A percentile compares a stretch with the other conserved stretches of the same genome.
Conservation (phyloP, 2,797 vertebrate species). For the Tragopan temminckii region DNA sequence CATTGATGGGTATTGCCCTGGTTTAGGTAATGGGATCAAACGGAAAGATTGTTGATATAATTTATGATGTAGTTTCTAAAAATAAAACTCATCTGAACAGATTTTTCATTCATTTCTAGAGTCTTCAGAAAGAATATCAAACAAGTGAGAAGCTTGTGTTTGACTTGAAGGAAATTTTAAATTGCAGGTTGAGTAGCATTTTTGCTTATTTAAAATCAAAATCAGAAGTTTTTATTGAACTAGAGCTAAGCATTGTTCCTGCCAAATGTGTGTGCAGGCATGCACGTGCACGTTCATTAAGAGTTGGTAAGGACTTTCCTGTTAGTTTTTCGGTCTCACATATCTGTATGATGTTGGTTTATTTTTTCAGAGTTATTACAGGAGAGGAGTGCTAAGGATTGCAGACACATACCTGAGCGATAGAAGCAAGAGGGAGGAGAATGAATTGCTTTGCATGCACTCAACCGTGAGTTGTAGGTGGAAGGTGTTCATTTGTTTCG, state of each 20-base stretch:
- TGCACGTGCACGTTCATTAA: accelerated
- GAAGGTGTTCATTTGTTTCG: not conserved
- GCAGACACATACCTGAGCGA: not conserved
- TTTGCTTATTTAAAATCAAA: not conserved
- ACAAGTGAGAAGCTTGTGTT: not conserved
- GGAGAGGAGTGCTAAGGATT: not conserved
- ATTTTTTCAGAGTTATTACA: accelerated
- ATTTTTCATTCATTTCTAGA: not conserved
- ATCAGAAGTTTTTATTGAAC: not conserved
- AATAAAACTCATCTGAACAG: not conserved
- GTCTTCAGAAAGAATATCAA: not conserved
- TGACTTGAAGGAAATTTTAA: not conserved
- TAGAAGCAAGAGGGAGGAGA: not conserved
- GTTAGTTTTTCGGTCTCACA: accelerated
- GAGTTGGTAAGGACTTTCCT: not conserved
- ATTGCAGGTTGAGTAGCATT: not conserved
- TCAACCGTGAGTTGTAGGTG: not conserved
- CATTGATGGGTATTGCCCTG: not conserved
- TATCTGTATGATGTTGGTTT: not conserved
- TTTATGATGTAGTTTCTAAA: not conserved
- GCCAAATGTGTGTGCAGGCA: accelerated
- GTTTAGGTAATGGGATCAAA: not conserved
- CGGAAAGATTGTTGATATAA: not conserved
- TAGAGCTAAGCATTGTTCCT: accelerated
- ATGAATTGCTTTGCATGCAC: not conserved